Evolutionary conservation across 2,797 vertebrate species (phyloP), one percentile per base, ranked within the genome.

Genomic region (Strix occidentalis): DNA sequence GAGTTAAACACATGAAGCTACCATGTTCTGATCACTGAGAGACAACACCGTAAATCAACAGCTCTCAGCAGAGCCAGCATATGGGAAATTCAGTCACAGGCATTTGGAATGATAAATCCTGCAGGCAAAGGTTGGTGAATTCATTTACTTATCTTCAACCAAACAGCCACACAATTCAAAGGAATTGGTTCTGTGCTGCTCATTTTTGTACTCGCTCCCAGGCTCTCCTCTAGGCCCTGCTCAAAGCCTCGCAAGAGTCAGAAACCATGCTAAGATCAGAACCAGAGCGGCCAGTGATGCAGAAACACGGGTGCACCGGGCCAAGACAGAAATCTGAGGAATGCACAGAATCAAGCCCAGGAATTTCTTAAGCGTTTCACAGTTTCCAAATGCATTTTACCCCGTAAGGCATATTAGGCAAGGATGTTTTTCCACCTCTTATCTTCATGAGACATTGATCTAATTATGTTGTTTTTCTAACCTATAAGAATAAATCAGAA

Each of bases 141-240:
- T 91, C 39, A 95, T 96, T 94, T 88, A 70, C 86, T 95, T 93
- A 95, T 97, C 96, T 96, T 5, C 94, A 94, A 61, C 63, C 92
- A 76, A 88, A 50, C 93, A 96, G 87, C 33, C 82, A 60, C 4
- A 63, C 41, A 13, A 79, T 48, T 80, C 80, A 87, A 71, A 97
- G 90, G 75, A 57, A 19, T 13, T 31, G 66, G 16, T 46, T 90
- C 65, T 57, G 53, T n/a, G 87, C 83, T 48, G 86, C 84, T 95
- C 74, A 25, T 23, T 14, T 57, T 51, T 45, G 46, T 54, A 16
- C 64, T 71, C 1, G 16, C 87, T 84, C 70, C 85, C 88, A 77
- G 77, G 19, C 53, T 57, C 68, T 83, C 43, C 50, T 74, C 70
- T 25, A 37, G 90, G 93, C 75, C 74, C 56, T 35, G 87, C 88